A percentile compares a stretch with the other conserved stretches of the same genome.
Evolutionary conservation across 2,888 invertebrate species (phyloP).

Genomic region (Imbricaverruca yamaguchii): DNA sequence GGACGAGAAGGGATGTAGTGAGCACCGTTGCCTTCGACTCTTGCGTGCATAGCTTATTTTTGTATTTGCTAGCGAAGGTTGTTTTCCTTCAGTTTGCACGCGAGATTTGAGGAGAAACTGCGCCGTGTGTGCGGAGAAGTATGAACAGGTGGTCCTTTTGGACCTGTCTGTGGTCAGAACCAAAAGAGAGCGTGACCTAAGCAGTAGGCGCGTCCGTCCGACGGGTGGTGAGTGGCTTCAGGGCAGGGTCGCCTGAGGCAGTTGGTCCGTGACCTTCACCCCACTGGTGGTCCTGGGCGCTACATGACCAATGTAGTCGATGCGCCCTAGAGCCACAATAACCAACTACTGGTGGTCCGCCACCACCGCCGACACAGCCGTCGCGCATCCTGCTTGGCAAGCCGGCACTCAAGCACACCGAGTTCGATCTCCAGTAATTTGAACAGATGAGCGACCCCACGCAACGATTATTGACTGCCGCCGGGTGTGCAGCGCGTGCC

Average conservation of each 20-base stretch:
- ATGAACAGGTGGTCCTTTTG: background rate
- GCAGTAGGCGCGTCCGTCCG: background rate
- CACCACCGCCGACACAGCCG: too few species aligned
- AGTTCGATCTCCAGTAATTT: background rate
- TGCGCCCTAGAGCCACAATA: too few species aligned
- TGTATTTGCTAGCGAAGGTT: slow-evolving; percentile 3
- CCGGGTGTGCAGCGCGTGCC: background rate
- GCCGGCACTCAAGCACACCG: background rate
- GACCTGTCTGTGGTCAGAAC: background rate
- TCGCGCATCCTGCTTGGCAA: too few species aligned
- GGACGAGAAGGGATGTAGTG: background rate
- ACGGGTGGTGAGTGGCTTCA: background rate
- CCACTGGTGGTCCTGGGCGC: too few species aligned
- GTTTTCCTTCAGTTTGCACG: slow-evolving; percentile 8
- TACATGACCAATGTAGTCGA: too few species aligned
- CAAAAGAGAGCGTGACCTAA: background rate
- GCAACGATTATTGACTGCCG: background rate
- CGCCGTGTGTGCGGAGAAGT: background rate
- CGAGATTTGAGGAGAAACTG: background rate
- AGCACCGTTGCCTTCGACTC: background rate
- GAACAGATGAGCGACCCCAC: background rate
- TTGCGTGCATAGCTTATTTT: slow-evolving; percentile 13
- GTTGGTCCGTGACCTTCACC: background rate
- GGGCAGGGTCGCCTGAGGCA: background rate
- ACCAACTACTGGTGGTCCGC: too few species aligned